Percentiles rank a stretch among this genome's conserved stretches.
Evolutionary conservation across 2,888 invertebrate genomes (phyloP).

Genomic region (Lottia scabra): DNA sequence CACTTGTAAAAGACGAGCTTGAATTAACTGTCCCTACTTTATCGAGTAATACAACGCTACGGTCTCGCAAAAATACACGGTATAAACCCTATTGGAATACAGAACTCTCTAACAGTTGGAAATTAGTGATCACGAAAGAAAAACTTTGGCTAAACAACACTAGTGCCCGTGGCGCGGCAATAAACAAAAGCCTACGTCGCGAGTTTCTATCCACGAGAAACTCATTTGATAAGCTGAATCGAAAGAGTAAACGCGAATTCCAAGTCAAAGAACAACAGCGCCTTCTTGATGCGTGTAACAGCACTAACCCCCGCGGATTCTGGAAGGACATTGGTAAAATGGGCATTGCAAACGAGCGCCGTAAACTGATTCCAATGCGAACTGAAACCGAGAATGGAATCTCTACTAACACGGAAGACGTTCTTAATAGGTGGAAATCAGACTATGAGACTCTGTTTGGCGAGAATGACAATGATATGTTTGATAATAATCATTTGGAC

Average conservation of each 20-base stretch:
- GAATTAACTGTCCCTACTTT: neutral
- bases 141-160: neutral
- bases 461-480: too few species aligned
- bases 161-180: neutral
- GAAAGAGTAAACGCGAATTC: neutral
- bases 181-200: neutral
- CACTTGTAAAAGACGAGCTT: neutral
- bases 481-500: too few species aligned
- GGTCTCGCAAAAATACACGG: neutral
- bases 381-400: neutral
- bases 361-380: neutral
- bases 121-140: neutral
- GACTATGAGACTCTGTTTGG: neutral
- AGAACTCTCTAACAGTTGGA: neutral
- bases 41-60: neutral
- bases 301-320: neutral
- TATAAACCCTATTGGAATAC: neutral
- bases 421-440: neutral
- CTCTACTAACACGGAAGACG: neutral
- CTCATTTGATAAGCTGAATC: neutral
- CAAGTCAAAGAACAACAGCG: neutral
- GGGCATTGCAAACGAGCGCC: neutral
- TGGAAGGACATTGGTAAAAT: neutral
- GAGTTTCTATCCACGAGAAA: neutral
- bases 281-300: neutral